A percentile compares a stretch with the other conserved stretches of the same genome.
These are phyloP conservation scores for Patiria pectinifera DNA, from an alignment of 53 echinoderm and acorn worm genomes.

Conservation along the genomic window DNA sequence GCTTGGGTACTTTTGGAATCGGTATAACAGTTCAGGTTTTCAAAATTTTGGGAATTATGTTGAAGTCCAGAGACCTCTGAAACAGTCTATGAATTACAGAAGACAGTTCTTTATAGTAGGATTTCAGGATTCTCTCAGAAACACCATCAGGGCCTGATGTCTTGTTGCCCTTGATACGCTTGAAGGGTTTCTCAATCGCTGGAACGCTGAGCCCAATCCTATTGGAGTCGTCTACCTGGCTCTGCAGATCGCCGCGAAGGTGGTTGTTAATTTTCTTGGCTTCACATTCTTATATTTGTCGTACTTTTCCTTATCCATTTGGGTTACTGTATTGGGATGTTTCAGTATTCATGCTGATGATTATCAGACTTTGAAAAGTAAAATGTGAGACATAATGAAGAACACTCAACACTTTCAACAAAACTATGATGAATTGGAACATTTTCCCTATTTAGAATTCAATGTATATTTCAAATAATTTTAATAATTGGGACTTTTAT, in stretches of 20 bases:
- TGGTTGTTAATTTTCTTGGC: background rate
- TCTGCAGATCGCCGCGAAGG: background rate
- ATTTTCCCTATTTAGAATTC: too few relatives aligned
- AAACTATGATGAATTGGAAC: too few relatives aligned
- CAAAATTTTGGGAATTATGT: background rate
- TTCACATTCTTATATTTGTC: too few relatives aligned
- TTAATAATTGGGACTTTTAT: too few relatives aligned
- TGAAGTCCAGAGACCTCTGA: slow-evolving; percentile 10
- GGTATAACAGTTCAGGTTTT: slow-evolving; percentile 21
- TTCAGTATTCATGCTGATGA: too few relatives aligned
- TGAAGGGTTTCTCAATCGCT: slow-evolving; percentile 13
- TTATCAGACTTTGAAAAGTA: too few relatives aligned
- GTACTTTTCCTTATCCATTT: too few relatives aligned
- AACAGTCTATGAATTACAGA: background rate
- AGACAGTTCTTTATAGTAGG: background rate
- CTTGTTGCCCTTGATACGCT: background rate
- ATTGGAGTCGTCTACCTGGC: background rate
- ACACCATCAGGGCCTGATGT: background rate
- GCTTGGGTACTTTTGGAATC: background rate
- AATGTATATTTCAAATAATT: too few relatives aligned
- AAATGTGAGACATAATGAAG: too few relatives aligned
- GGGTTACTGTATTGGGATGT: too few relatives aligned
- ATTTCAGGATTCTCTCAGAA: background rate
- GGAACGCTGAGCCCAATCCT: background rate
- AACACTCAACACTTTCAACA: too few relatives aligned